Conservation (phyloP, 2,797 vertebrate genomes). For the Trichosurus vulpecula region DNA sequence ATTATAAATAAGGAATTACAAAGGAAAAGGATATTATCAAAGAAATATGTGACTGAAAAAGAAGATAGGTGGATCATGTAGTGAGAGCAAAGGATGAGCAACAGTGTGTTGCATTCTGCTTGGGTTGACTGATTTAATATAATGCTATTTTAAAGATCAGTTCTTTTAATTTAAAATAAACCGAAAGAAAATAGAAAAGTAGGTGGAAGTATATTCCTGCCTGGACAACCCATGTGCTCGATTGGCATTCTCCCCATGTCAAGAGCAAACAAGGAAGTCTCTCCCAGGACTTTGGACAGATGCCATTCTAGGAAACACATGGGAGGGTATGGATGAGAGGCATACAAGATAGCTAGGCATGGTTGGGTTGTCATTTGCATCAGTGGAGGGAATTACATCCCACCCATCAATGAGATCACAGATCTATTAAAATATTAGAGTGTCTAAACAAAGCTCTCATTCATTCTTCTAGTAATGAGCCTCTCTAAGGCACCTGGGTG, state of each 20-base stretch:
- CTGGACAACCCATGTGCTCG: background rate
- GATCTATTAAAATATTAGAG: background rate
- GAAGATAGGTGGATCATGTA: background rate
- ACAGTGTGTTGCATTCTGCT: background rate
- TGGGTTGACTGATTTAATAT: background rate
- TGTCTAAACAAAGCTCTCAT: background rate
- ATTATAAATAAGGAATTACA: background rate
- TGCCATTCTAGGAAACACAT: background rate
- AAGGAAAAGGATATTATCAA: background rate
- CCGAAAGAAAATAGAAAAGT: background rate
- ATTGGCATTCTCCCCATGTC: background rate
- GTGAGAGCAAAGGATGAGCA: background rate
- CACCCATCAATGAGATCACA: background rate
- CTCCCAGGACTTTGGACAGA: background rate
- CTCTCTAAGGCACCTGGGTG: background rate
- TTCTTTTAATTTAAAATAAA: background rate
- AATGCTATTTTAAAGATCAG: background rate
- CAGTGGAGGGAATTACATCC: background rate
- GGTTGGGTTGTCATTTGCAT: background rate
- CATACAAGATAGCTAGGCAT: background rate
- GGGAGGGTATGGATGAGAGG: background rate
- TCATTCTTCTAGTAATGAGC: background rate
- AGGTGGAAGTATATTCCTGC: background rate
- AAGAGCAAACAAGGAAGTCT: background rate
- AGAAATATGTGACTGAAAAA: background rate